Evolutionary conservation across 2,797 vertebrate species (phyloP).

Genomic region (Argyrosomus regius): DNA sequence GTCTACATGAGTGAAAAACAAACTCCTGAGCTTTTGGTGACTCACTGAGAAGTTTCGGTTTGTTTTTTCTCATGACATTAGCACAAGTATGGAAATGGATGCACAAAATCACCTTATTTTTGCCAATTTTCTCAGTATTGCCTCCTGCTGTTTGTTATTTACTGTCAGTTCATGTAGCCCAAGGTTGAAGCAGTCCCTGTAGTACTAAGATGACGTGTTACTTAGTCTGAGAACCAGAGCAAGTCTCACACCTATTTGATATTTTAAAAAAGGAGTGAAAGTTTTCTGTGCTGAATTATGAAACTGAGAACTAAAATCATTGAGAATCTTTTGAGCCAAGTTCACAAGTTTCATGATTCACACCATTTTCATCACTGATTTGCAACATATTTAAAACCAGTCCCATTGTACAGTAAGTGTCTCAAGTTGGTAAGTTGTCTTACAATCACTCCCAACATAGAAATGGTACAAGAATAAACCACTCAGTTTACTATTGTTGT

Average conservation of each 20-base stretch:
- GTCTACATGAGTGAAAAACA: conserved; percentile 15
- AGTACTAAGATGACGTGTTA: conserved; percentile 24
- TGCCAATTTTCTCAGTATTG: conserved; percentile 8
- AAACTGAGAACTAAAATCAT: conserved; percentile 34
- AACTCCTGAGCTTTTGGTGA: background rate
- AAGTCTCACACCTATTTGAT: background rate
- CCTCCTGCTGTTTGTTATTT: conserved; percentile 5
- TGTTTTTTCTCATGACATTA: background rate
- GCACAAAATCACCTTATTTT: conserved; percentile 4
- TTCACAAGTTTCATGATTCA: background rate
- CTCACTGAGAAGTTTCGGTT: conserved; percentile 12
- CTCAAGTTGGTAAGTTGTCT: background rate
- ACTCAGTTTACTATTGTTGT: background rate
- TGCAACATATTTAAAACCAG: background rate
- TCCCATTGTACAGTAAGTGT: background rate
- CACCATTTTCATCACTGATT: background rate
- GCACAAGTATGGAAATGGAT: background rate
- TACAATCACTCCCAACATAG: background rate
- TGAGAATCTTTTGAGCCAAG: background rate
- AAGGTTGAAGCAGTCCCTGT: conserved; percentile 25
- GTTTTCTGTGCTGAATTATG: conserved; percentile 20
- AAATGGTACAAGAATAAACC: background rate
- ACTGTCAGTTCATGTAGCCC: background rate
- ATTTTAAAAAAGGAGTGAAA: conserved; percentile 32
- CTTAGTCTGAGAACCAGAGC: background rate